Base-by-base conservation (phyloP, 2,797 vertebrate genomes). In the Ctenosaura bakeri region DNA sequence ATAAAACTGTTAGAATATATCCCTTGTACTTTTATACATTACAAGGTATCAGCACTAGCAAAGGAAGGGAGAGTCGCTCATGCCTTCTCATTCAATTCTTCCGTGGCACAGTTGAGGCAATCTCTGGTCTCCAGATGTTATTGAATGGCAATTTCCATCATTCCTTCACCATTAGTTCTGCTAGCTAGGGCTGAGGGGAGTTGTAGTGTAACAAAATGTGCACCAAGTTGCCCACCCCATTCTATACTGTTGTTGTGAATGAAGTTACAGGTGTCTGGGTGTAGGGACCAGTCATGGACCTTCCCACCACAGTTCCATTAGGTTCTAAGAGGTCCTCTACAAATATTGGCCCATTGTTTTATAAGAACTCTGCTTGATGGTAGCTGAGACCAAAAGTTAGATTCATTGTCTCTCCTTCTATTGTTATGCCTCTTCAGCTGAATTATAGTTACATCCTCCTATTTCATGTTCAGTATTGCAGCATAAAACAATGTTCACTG, bases 361-460 rank as follows among this genome's bases (percentile, higher is more conserved):
- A 69, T 32, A 69, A 32, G 29, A 69, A 13, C 66, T 69, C 1
- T 69, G 10, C 42, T 46, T 78, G 7, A 14, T 87, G 38, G 76
- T 26, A 71, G 42, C 46, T 52, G 83, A 85, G 50, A 85, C 18
- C 22, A 73, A 85, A 85, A 10, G 74, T 71, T 52, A 85, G 71
- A 71, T 85, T 73, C 50, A 85, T 54, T 56, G 35, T 90, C 89
- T 79, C 10, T 83, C 88, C 88, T 74, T 42, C 78, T 29, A 83
- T 2, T 54, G 77, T 69, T 35, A 29, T 91, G 78, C 83, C 81
- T 12, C 56, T 42, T 88, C 6, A 81, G 20, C 64, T 90, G 82
- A 79, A 78, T 35, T 29, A 81, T 38, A 56, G 71, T 26, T 54
- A 24, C 29, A 71, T 69, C 0, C 79, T 7, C 3, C 13, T 46